Evolutionary conservation across 2,888 invertebrate species (phyloP), one percentile per base, ranked within the genome.

Genomic region (Agrotis exclamationis): DNA sequence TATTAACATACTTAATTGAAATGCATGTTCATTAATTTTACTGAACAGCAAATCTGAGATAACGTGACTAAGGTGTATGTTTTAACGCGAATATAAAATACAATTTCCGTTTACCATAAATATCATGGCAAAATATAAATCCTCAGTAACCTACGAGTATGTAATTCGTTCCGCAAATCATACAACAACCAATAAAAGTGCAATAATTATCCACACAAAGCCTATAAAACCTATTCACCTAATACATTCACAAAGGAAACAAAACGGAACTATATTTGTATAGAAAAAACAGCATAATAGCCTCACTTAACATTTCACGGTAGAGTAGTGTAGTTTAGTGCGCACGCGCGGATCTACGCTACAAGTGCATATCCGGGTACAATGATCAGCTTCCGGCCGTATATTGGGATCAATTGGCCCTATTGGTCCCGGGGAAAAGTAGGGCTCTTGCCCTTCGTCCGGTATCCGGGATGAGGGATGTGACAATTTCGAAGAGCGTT

Each of bases 341-440:
- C 79, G 84, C 79, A 79, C 80, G 82, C 85, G 83, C 79, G 85
- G 82, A 83, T 82, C 83, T 84, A 86, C 86, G 79, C 81, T 69
- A 86, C 91, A 91, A 91, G 90, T 92, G 93, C 90, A 92, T 91
- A 89, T 95, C 95, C 95, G 94, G 93, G 86, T 87, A 85, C 81
- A 90, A 90, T 89, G 88, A 90, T 87, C 82, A 83, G 84, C 90
- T 92, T 93, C 93, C 93, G 92, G 87, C 75, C 82, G 78, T 83
- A 91, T 87, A 91, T 91, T 92, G 89, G 86, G 88, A 83, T 85
- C 93, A 93, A 94, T 94, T 94, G 93, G 88, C 88, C 88, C 86
- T 87, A 74, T 76, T 80, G 75, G 74, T 72, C 79, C 76, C 74
- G 74, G 75, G 75, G 80, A 84, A 84, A 83, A 86, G 82, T 86